phyloP scores from a whole-genome alignment of 2,888 invertebrate genomes.

The Junonia oenone region DNA sequence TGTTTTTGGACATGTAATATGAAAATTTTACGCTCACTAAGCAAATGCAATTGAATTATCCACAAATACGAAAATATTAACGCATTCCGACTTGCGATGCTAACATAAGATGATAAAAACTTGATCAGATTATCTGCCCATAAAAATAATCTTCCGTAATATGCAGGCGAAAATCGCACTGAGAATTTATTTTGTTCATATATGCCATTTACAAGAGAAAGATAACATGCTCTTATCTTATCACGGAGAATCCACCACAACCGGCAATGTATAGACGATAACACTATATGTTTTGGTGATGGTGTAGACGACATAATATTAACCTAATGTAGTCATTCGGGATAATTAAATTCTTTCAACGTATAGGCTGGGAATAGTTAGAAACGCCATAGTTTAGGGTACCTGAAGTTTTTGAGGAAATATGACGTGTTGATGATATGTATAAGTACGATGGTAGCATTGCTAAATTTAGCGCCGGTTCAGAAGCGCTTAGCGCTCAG shows the following conservation, averaged over 20 bases:
- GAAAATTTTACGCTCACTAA: neutral
- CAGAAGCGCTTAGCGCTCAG: slow-evolving; percentile 37
- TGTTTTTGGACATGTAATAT: neutral
- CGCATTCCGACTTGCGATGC: too few species aligned
- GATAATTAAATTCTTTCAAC: neutral
- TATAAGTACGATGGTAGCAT: slow-evolving; percentile 36
- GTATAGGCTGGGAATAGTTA: neutral
- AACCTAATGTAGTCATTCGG: neutral
- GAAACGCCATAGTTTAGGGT: too few species aligned
- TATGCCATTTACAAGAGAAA: neutral
- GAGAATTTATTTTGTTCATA: neutral
- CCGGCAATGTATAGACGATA: neutral
- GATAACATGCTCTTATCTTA: slow-evolving; percentile 21
- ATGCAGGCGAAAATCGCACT: neutral
- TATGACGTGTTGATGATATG: slow-evolving; percentile 30
- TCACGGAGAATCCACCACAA: slow-evolving; percentile 8
- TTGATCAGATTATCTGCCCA: too few species aligned
- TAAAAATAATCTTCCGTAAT: neutral
- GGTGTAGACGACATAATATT: too few species aligned
- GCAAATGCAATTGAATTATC: too few species aligned
- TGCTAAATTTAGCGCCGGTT: slow-evolving; percentile 60
- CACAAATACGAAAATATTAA: too few species aligned
- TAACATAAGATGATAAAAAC: too few species aligned
- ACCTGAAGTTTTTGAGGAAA: neutral
- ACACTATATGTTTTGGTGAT: neutral